Evolutionary conservation across 2,113 vertebrate species (phyloP).

Genomic region (Thunnus maccoyii): DNA sequence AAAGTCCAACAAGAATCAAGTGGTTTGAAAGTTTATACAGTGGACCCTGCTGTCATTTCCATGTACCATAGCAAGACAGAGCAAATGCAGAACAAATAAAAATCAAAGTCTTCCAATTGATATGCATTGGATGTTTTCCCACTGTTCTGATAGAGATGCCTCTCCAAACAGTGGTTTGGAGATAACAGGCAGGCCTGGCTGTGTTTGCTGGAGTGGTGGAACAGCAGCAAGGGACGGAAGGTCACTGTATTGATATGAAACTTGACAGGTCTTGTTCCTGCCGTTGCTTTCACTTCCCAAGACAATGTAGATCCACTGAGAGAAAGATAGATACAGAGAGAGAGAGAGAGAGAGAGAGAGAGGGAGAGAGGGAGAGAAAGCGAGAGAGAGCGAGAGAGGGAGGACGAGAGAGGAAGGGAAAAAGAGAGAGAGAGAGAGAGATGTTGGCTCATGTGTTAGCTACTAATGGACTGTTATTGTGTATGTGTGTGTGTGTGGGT

Average conservation of each 20-base stretch:
- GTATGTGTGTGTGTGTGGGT: slow-evolving; percentile 55
- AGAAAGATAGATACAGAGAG: slow-evolving; percentile 33
- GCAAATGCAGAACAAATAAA: slow-evolving; percentile 79
- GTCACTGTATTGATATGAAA: slow-evolving; percentile 72
- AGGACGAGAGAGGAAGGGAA: slow-evolving; percentile 11
- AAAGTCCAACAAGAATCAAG: slow-evolving; percentile 62
- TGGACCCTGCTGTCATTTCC: slow-evolving; percentile 71
- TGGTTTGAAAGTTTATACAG: slow-evolving; percentile 73
- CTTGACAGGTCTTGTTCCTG: slow-evolving; percentile 72
- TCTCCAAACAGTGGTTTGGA: slow-evolving; percentile 80
- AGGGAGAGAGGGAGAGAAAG: slow-evolving; percentile 9
- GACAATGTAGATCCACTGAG: slow-evolving; percentile 50
- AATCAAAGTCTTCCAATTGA: slow-evolving; percentile 73
- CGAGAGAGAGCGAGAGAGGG: slow-evolving; percentile 3
- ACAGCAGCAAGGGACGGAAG: slow-evolving; percentile 57
- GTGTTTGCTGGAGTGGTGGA: slow-evolving; percentile 68
- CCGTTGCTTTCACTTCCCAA: slow-evolving; percentile 40
- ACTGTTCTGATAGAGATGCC: slow-evolving; percentile 76
- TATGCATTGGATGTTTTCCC: slow-evolving; percentile 80
- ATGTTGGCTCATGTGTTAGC: slow-evolving; percentile 72
- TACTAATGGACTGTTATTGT: slow-evolving; percentile 73
- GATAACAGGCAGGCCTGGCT: slow-evolving; percentile 68
- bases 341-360: not conserved
- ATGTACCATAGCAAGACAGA: slow-evolving; percentile 72
- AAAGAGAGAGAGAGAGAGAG: slow-evolving; percentile 27